Evolutionary conservation across 92 coral and sea anemone genomes (phyloP), one percentile per base, ranked within the genome.

Genomic region (Pocillopora grandis): DNA sequence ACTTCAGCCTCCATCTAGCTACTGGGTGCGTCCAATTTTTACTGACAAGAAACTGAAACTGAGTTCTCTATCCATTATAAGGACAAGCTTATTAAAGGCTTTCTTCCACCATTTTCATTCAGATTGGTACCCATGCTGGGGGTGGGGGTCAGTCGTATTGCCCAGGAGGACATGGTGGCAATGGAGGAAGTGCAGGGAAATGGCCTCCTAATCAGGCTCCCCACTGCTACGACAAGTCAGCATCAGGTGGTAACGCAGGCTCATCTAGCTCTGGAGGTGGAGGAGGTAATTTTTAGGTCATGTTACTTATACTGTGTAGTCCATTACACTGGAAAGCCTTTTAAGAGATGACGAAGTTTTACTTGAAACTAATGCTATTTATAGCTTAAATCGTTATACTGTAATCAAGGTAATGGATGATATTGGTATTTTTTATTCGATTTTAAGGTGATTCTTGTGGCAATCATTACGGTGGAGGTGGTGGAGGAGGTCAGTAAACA

Each of bases 161-260:
- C 6, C 88, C 88, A 36, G 88, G 88, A 11, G 77, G 77, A 20
- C 52, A n/a, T n/a, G 88, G 88, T 20, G 88, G 88, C 17, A 76
- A 76, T 66, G 82, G 83, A 20, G 88, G 88, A 27, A 66, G 77
- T 3, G 36, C 66, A 3, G 88, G 88, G 5, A 13, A 31, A 76
- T 66, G 77, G 68, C 18, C 76, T 58, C 58, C 17, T 18, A 13
- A 27, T 33, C 12, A n/a, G 2, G 80, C 74, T 16, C 80, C 74
- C 0, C 23, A 11, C 21, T 84, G 88, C 58, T 36, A 84, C 56
- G 88, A 84, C 65, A 57, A 5, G 13, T 52, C n/a, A 3, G 88
- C 88, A 16, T 27, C 58, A 36, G 82, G 82, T 21, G 88, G 88
- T 9, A 76, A 58, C 19, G 77, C 88, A 7, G 88, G 88, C 82